Evolutionary conservation across 2,113 vertebrate species (phyloP).

Genomic region (Chloropsis hardwickii): DNA sequence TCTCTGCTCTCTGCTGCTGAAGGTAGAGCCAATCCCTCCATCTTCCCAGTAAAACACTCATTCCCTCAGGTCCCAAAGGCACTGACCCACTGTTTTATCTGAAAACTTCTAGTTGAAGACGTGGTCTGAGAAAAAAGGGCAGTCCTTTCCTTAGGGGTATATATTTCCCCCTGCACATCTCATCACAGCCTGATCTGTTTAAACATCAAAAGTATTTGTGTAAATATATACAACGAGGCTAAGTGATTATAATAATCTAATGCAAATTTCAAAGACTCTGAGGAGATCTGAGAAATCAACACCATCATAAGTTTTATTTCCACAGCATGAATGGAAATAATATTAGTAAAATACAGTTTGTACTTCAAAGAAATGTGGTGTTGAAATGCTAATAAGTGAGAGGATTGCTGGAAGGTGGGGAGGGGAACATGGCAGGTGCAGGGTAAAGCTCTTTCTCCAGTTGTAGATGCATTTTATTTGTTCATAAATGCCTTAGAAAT

Average conservation of each 20-base stretch:
- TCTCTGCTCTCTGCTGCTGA: not conserved
- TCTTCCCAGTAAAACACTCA: not conserved
- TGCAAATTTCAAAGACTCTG: constrained; percentile 46
- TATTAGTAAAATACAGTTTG: constrained; percentile 5
- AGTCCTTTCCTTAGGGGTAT: not conserved
- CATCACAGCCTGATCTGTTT: not conserved
- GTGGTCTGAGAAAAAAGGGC: not conserved
- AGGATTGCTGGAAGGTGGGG: not conserved
- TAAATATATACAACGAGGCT: constrained; percentile 49
- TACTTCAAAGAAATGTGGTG: constrained; percentile 42
- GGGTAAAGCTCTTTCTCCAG: not conserved
- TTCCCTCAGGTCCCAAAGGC: not conserved
- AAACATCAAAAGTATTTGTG: constrained; percentile 39
- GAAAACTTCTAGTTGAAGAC: not conserved
- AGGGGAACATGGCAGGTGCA: not conserved
- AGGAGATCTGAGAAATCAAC: constrained; percentile 50
- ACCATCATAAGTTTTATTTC: constrained; percentile 1
- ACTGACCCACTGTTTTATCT: not conserved
- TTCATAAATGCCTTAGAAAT: constrained; percentile 20
- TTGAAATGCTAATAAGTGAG: constrained; percentile 14
- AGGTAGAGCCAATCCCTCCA: not conserved
- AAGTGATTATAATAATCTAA: constrained; percentile 57
- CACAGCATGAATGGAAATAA: constrained; percentile 28
- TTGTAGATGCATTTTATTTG: not conserved
- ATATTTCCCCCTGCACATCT: not conserved